Evolutionary conservation across 1,140 invertebrate species (phyloP), one percentile per base, ranked within the genome.

Genomic region (Apis laboriosa): DNA sequence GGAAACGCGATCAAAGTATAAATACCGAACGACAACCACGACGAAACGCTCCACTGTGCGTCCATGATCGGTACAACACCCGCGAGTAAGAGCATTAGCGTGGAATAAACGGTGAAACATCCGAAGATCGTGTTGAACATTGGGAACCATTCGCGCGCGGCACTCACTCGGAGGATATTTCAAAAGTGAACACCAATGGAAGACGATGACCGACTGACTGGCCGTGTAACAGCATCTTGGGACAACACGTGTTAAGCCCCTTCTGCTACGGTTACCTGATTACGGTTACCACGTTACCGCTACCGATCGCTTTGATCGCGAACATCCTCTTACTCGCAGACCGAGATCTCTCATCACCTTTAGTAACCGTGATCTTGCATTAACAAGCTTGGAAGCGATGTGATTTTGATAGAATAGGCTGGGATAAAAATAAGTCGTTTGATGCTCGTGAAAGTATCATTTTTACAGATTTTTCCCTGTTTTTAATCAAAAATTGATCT

Each of bases 151-250:
- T 68, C 73, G 24, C 49, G 66, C 9, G 19, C 4, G 34, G 2
- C 34, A 34, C 43, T 43, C 43, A 17, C 56, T 9, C 12, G 15
- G 9, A 72, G 51, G 43, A 71, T 56, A 24, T 15, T 71, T 71
- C 1, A 28, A 55, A 9, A n/a, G 71, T 51, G 34, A 43, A 71
- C 85, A 77, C 73, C 60, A 79, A 43, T 73, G 71, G 61, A 68
- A 64, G 81, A 84, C 73, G 67, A 67, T 63, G 49, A 72, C 63
- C 71, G 61, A 79, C 83, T 56, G 86, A 86, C 86, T 84, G 86
- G 74, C 73, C 49, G 64, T 68, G 71, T 77, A 80, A 51, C 81
- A 66, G 58, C n/a, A 49, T 58, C 67, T 55, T 55, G 51, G 63
- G 28, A 28, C 34, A 24, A 61, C 77, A 83, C 77, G 63, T 80